Evolutionary conservation across 2,797 vertebrate genomes (phyloP), one percentile per base, ranked within the genome.

Genomic region (Aeoliscus strigatus): DNA sequence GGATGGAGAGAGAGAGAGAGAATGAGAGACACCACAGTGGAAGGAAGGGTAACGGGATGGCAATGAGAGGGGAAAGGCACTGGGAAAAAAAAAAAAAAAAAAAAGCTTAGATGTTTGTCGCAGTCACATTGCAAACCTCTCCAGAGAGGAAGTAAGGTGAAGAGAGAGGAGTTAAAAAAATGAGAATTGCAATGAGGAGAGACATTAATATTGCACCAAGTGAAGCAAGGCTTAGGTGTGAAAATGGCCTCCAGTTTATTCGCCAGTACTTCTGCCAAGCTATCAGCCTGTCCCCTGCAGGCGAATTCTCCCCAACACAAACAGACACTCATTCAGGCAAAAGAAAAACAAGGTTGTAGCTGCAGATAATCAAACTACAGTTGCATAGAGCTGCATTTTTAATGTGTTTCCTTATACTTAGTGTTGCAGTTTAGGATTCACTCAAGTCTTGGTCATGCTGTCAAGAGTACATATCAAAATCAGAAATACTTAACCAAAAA

Each of bases 211-310:
- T 72, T 65, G 49, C 43, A 75, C 48, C 15, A 61, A 70, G 57
- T 56, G 63, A 62, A 68, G 67, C 60, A 69, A 62, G 54, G 67
- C 45, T 62, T 55, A 59, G 62, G 68, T 76, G 70, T 42, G 57
- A 76, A 75, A 75, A 75, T 67, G 79, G 52, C 76, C 73, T 66
- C 57, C 50, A 59, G 79, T 75, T 80, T 52, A 47, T 60, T 69
- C 42, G 18, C 51, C 50, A 49, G 45, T 39, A 18, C 68, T 4
- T 13, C 27, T 59, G 70, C 54, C 49, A 52, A 74, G 44, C 48
- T 62, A 64, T 69, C 51, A 64, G 55, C n/a, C n/a, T n/a, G n/a
- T n/a, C n/a, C 39, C 66, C 69, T 68, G 50, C 34, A 48, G 74
- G 73, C 56, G 27, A 56, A 62, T 60, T 44, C 27, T 58, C 49